These are phyloP conservation scores for Drosophila kanapiae DNA, from an alignment of 1,140 invertebrate genomes.

Conservation along the genomic window DNA sequence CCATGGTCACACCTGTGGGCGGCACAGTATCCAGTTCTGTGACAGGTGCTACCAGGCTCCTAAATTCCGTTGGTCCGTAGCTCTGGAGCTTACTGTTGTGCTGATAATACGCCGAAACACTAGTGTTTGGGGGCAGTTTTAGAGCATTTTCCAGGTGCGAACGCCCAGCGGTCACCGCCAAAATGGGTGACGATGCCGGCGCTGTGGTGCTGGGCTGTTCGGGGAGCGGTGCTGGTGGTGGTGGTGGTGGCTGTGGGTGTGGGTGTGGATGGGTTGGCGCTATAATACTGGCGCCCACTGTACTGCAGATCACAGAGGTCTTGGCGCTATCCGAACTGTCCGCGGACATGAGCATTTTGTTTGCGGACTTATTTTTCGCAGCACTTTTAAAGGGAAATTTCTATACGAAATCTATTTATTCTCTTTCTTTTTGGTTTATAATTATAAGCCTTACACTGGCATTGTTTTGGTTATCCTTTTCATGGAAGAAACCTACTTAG, in stretches of 20 bases:
- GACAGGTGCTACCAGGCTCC: slow-evolving; percentile 74
- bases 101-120: slow-evolving; percentile 82
- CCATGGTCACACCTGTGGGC: slow-evolving; percentile 70
- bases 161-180: slow-evolving; percentile 54
- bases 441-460: slow-evolving; percentile 32
- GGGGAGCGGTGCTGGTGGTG: slow-evolving; percentile 16
- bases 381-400: slow-evolving; percentile 25
- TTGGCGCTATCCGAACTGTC: slow-evolving; percentile 82
- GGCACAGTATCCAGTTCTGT: slow-evolving; percentile 84
- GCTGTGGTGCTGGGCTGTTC: slow-evolving; percentile 49
- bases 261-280: slow-evolving; percentile 12
- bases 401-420: not conserved
- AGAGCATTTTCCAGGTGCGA: slow-evolving; percentile 80
- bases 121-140: slow-evolving; percentile 79
- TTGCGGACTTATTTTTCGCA: slow-evolving; percentile 6
- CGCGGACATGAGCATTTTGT: slow-evolving; percentile 85
- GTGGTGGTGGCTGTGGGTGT: slow-evolving; percentile 2
- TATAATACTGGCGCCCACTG: slow-evolving; percentile 28
- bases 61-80: slow-evolving; percentile 28
- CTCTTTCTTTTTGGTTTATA: slow-evolving; percentile 11
- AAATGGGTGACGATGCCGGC: slow-evolving; percentile 34
- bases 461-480: slow-evolving; percentile 40
- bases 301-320: slow-evolving; percentile 72
- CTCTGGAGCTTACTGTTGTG: slow-evolving; percentile 73
- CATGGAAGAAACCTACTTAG: not conserved